Evolutionary conservation across 2,113 vertebrate genomes (phyloP).

Genomic region (Gasterosteus aculeatus): DNA sequence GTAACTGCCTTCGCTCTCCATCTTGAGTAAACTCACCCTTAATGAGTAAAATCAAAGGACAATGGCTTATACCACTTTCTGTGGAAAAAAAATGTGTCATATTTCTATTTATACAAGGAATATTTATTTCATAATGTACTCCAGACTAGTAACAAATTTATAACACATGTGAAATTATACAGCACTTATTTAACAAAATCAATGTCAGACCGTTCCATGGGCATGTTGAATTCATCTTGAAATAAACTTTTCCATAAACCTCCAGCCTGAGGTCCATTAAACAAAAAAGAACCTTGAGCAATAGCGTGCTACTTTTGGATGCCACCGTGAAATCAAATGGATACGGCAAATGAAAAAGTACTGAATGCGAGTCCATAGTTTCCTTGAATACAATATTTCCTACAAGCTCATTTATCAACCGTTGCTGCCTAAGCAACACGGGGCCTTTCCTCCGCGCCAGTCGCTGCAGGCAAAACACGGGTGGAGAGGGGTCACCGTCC

Average conservation of each 20-base stretch:
- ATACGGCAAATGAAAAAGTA: background rate
- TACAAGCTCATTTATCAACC: constrained; percentile 21
- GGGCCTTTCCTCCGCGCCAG: background rate
- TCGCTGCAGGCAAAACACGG: constrained; percentile 18
- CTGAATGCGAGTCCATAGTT: background rate
- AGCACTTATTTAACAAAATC: background rate
- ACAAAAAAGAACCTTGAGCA: background rate
- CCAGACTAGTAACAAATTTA: background rate
- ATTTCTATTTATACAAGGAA: background rate
- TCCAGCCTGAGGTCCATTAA: background rate
- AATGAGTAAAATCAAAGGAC: background rate
- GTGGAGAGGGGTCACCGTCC: constrained; percentile 45
- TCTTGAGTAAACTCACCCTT: background rate
- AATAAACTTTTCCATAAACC: background rate
- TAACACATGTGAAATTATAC: background rate
- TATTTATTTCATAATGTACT: too few species aligned
- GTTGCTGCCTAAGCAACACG: constrained; percentile 14
- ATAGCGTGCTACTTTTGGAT: background rate
- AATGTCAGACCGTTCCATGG: background rate
- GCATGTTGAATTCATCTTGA: background rate
- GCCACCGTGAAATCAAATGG: background rate
- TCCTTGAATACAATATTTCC: background rate
- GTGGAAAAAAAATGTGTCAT: background rate
- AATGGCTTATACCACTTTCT: background rate
- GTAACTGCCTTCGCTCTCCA: background rate